A percentile compares a stretch with the other conserved stretches of the same genome.
phyloP scores from a whole-genome alignment of 2,797 vertebrate genomes.

The Galaxias olidus region DNA sequence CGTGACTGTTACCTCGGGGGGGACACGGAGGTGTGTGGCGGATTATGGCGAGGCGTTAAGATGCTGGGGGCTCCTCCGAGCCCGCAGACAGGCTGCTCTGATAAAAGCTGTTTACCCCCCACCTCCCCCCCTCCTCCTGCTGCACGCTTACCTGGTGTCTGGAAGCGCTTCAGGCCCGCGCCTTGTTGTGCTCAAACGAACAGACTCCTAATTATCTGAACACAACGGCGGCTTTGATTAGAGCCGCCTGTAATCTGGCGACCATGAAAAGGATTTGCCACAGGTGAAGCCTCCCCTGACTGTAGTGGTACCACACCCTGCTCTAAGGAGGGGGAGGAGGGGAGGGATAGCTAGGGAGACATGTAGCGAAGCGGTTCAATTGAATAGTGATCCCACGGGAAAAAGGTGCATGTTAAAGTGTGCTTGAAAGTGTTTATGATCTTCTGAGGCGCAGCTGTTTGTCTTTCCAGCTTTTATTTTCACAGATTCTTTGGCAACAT shows the following conservation, averaged over 20 bases:
- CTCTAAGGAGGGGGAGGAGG: constrained; percentile 8
- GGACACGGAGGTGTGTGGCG: constrained; percentile 35
- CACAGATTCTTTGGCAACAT: constrained; percentile 3
- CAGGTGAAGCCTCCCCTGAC: constrained; percentile 60
- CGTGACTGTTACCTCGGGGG: too few relatives aligned
- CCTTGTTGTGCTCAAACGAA: constrained; percentile 65
- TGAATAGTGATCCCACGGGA: constrained; percentile 63
- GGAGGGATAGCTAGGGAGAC: constrained; percentile 34
- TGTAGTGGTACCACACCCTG: constrained; percentile 41
- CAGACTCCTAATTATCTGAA: constrained; percentile 66
- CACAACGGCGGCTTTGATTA: constrained; percentile 71
- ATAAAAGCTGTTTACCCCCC: constrained; percentile 60
- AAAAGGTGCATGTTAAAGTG: constrained; percentile 59
- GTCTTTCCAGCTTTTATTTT: constrained; percentile 54
- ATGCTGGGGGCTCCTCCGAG: constrained; percentile 38
- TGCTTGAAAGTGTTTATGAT: constrained; percentile 59
- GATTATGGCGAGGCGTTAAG: constrained; percentile 55
- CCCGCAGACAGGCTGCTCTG: constrained; percentile 46
- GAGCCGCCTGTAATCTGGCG: constrained; percentile 59
- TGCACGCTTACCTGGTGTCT: constrained; percentile 30
- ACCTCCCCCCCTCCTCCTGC: constrained; percentile 26
- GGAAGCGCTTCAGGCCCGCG: constrained; percentile 43
- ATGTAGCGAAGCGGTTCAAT: constrained; percentile 67
- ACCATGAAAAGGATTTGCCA: constrained; percentile 63
- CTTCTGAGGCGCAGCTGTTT: constrained; percentile 52